A percentile compares a stretch with the other conserved stretches of the same genome.
Conservation (phyloP, 1,140 invertebrate species). For the Bombus terrestris region DNA sequence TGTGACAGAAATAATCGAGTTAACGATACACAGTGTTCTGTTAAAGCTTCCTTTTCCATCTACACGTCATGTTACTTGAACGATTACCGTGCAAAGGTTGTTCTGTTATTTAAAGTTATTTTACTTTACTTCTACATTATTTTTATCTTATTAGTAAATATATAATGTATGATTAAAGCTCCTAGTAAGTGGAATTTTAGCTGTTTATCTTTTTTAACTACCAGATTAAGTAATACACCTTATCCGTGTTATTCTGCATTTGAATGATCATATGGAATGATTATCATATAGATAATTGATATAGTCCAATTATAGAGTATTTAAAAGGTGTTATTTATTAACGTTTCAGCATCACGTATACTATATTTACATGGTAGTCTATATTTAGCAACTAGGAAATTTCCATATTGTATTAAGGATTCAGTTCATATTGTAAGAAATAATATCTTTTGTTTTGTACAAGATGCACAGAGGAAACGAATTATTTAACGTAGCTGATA, state of each 20-base stretch:
- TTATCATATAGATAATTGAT: too few species aligned
- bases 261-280: too few species aligned
- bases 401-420: background rate
- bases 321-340: background rate
- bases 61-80: background rate
- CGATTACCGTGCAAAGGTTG: background rate
- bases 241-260: too few species aligned
- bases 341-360: background rate
- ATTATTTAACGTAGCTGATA: slow-evolving; percentile 13
- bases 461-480: background rate
- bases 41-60: background rate
- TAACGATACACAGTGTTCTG: background rate
- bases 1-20: too few species aligned
- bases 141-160: background rate
- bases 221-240: background rate
- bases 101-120: background rate
- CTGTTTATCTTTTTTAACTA: background rate
- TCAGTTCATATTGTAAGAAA: background rate
- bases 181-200: too few species aligned
- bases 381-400: background rate
- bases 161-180: background rate
- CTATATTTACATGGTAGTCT: too few species aligned
- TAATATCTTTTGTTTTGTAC: background rate
- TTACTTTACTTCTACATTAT: background rate
- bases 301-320: background rate